Base-by-base conservation (phyloP, 2,888 invertebrate species). In the Volucella inanis region DNA sequence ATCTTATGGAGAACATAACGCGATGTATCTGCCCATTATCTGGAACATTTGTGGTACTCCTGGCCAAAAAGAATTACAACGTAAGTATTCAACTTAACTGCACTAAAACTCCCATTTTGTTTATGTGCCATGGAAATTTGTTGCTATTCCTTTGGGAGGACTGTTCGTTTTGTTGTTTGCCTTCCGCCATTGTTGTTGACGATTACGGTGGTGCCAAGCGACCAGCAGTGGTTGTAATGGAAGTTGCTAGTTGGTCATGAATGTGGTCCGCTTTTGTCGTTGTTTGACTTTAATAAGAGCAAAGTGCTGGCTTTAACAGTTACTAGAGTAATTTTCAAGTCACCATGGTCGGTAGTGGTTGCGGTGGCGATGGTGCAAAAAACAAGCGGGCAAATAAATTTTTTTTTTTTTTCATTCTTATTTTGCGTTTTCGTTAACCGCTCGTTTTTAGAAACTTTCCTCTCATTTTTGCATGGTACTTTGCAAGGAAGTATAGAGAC, bases 41-140 rank as follows among this genome's bases (percentile, higher is more conserved):
- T n/a, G 95, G 95, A 59, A 94, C 95, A 64, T 94, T 94, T 88
- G 94, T 94, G 18, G 93, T 94, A 22, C 93, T 95, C 88, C 90
- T 94, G 68, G 94, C 94, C n/a, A 93, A 94, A 77, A 91, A 91
- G 75, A 93, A 92, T 82, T 90, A 91, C 52, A 91, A 92, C 87
- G 93, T 93, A 90, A 93, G 93, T 91, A 88, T 82, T 87, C 67
- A 77, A 79, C 76, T 87, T 87, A 68, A 80, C 62, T 75, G 84
- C 76, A 82, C 77, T 80, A 80, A 79, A 85, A 81, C 71, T 71
- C 79, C 65, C 75, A 68, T 67, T 87, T 76, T 72, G 76, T 74
- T 87, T 86, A 88, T 88, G 75, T 71, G 41, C 71, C 59, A 71
- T 71, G 41, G 49, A 71, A 70, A 71, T 75, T 75, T 84, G 70